Base-by-base conservation (phyloP, 2,888 invertebrate genomes). In the Lasioglossum vierecki region DNA sequence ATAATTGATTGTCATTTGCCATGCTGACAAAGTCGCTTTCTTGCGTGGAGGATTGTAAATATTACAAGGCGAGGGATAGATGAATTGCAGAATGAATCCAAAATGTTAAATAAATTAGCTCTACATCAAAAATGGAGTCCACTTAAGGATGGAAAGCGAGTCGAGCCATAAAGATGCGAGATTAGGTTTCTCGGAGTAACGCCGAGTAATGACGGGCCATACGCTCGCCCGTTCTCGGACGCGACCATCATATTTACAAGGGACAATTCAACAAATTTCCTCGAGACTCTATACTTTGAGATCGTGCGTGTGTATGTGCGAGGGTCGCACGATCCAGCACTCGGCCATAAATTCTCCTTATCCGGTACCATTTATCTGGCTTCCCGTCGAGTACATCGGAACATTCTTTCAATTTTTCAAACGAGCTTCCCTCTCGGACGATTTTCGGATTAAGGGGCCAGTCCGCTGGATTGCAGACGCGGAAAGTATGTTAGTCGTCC, bases 351-450 rank as follows among this genome's bases (percentile, higher is more conserved):
- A 87, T 86, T 78, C 72, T 53, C 86, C 70, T 87, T 87, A 87
- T 87, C 86, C 86, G 5, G 60, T 44, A 39, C 80, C 86, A 86
- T 87, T 87, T 83, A 83, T 87, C 87, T 87, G 76, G 86, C 86
- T 87, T 83, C 68, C 86, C 80, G 11, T 53, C 72, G 75, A 82
- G 80, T 86, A 83, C 83, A 86, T 76, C 71, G 78, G 80, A 79
- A 80, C 83, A 87, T 87, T 86, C 80, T 76, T 86, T 83, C 87
- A 78, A 86, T 87, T 87, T 87, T 87, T 86, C 86, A 82, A 86
- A 86, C 75, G 77, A 82, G 41, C 66, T 86, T 49, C 75, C 53
- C 63, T 30, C 73, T 53, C 39, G 70, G 73, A 70, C 80, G 87
- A 87, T 83, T 87, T 83, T 53, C 83, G 81, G 76, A 87, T 87